These are phyloP conservation scores for Drosophila triauraria DNA, from an alignment of 1,140 invertebrate genomes.

Conservation along the genomic window DNA sequence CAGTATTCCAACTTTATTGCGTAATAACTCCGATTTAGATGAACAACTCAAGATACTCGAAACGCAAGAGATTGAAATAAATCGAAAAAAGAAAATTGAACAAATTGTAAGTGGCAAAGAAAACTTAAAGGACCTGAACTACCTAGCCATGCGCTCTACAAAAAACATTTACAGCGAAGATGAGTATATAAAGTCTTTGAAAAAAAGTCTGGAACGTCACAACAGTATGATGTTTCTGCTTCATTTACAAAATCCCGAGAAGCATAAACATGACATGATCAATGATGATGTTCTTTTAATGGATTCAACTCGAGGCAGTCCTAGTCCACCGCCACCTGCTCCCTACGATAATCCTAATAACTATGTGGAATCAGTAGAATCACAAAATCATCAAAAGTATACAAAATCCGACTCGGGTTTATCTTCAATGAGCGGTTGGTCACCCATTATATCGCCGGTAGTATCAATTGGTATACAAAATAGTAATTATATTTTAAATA, in stretches of 20 bases:
- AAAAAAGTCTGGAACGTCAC: slow-evolving; percentile 76
- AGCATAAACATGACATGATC: slow-evolving; percentile 44
- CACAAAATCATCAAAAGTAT: slow-evolving; percentile 87
- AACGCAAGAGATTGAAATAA: slow-evolving; percentile 77
- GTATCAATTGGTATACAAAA: slow-evolving; percentile 18
- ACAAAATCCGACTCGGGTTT: slow-evolving; percentile 92
- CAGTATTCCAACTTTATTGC: slow-evolving; percentile 38
- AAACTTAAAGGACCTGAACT: not conserved
- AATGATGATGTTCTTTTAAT: slow-evolving; percentile 52
- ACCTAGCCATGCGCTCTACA: slow-evolving; percentile 1
- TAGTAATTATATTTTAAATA: slow-evolving; percentile 28
- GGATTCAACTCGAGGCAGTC: slow-evolving; percentile 87
- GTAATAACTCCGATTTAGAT: slow-evolving; percentile 78
- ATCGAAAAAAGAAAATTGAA: slow-evolving; percentile 67
- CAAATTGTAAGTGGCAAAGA: slow-evolving; percentile 31
- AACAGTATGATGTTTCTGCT: slow-evolving; percentile 83
- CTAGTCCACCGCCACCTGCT: slow-evolving; percentile 93
- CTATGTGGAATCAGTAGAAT: slow-evolving; percentile 14
- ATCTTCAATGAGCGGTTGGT: slow-evolving; percentile 94
- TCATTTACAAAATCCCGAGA: slow-evolving; percentile 81
- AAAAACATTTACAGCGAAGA: slow-evolving; percentile 77
- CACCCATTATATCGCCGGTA: slow-evolving; percentile 89
- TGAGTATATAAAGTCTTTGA: slow-evolving; percentile 81
- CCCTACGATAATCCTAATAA: slow-evolving; percentile 85
- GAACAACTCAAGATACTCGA: slow-evolving; percentile 79